Evolutionary conservation across 2,113 vertebrate genomes (phyloP).

Genomic region (Canis aureus): DNA sequence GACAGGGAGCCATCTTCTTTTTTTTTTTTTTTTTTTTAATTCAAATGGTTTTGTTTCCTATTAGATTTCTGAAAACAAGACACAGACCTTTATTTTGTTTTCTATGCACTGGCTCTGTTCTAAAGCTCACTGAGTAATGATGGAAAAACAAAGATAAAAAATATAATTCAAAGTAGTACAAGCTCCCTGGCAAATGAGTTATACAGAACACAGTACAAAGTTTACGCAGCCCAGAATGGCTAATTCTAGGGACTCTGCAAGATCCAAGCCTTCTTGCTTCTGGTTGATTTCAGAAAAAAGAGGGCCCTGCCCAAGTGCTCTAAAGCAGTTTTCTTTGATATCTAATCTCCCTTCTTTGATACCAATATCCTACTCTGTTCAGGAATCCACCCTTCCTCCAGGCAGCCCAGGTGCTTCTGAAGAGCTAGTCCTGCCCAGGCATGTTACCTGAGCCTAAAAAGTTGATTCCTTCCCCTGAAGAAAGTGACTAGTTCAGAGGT

Average conservation of each 20-base stretch:
- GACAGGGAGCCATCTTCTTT: not conserved
- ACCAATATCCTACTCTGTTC: not conserved
- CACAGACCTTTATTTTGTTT: not conserved
- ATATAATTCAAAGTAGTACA: not conserved
- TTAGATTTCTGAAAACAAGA: not conserved
- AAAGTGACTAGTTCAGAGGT: not conserved
- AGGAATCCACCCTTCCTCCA: constrained; percentile 46
- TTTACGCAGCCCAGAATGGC: not conserved
- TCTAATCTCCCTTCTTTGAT: not conserved
- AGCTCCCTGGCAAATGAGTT: not conserved
- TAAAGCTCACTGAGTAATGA: not conserved
- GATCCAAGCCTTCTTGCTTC: not conserved
- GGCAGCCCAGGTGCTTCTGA: constrained; percentile 22
- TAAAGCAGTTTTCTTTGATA: constrained; percentile 25
- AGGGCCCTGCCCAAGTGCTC: not conserved
- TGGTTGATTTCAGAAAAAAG: not conserved
- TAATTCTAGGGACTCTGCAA: not conserved
- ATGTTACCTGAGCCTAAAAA: not conserved
- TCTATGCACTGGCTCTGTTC: not conserved
- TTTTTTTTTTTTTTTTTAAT: not conserved
- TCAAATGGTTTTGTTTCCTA: not conserved
- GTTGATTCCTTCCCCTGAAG: not conserved
- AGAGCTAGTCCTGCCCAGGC: not conserved
- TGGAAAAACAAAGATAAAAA: not conserved
- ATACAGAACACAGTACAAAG: not conserved